Evolutionary conservation across 2,797 vertebrate species (phyloP), one percentile per base, ranked within the genome.

Genomic region (Cossypha heuglini): DNA sequence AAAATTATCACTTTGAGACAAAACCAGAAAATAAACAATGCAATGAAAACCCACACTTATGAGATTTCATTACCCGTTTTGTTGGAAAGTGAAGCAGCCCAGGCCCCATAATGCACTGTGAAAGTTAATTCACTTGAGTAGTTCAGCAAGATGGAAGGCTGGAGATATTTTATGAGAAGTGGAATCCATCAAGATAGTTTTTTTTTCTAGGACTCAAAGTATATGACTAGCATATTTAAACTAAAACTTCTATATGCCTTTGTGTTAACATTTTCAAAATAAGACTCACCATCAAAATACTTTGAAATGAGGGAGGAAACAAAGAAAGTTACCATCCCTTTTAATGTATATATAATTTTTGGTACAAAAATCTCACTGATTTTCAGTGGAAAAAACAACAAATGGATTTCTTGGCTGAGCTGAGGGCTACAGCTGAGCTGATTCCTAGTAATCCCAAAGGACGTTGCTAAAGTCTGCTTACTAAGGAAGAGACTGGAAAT

Each of bases 31-130:
- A 81, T 37, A 24, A 71, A 77, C 5, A 46, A 74, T n/a, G 16
- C 3, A 38, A 43, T 29, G 31, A 59, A 90, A 81, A 67, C 5
- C 0, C 7, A 12, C 8, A 29, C 3, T 69, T 58, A 22, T 0
- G 28, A 73, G 25, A 48, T 25, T 9, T 62, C 33, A 14, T 58
- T 11, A 16, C 17, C 28, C 24, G 14, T 31, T 84, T 38, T 51
- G 26, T 38, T 86, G 78, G 25, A 52, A 68, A 87, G 21, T 42
- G 25, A 25, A 63, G 46, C 16, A 51, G 51, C 5, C 10, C 14
- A n/a, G 16, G 21, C 31, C 20, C 8, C 13, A 7, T 3, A 13
- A 62, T 35, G 46, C 11, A 17, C 59, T 16, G 18, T 49, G 57
- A 86, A 88, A 80, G 13, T 5, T 59, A 69, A 90, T 76, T 77